These are phyloP conservation scores for Torymus aiolomorphi DNA, from an alignment of 2,888 invertebrate genomes.

Conservation along the genomic window DNA sequence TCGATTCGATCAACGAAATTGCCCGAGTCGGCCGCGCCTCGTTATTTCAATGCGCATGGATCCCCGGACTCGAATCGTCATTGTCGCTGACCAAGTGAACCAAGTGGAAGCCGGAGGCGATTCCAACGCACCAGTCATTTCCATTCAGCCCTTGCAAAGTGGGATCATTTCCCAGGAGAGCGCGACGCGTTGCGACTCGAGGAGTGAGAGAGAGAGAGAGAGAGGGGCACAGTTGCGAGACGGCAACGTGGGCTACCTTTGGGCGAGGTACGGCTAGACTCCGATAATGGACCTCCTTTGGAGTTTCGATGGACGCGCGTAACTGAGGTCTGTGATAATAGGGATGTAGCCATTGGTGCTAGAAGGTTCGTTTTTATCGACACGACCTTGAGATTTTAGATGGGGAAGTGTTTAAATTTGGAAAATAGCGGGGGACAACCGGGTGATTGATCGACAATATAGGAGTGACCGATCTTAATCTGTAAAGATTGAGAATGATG, in stretches of 20 bases:
- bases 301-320: not conserved
- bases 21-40: constrained; percentile 35
- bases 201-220: too few relatives aligned
- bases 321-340: too few relatives aligned
- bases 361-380: too few relatives aligned
- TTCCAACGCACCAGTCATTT: constrained; percentile 69
- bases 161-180: constrained; percentile 74
- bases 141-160: constrained; percentile 74
- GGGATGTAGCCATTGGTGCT: too few relatives aligned
- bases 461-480: too few relatives aligned
- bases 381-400: not conserved
- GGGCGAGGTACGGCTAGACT: not conserved
- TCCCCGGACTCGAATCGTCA: constrained; percentile 61
- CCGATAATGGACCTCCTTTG: constrained; percentile 31
- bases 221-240: constrained; percentile 18
- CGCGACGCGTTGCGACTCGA: constrained; percentile 20
- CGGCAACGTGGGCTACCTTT: not conserved
- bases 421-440: too few relatives aligned
- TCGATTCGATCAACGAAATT: constrained; percentile 52
- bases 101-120: constrained; percentile 61
- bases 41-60: constrained; percentile 52
- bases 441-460: too few relatives aligned
- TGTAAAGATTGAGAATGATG: too few relatives aligned
- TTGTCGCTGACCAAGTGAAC: constrained; percentile 67
- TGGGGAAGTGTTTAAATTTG: too few relatives aligned